Evolutionary conservation across 1,140 invertebrate genomes (phyloP), one percentile per base, ranked within the genome.

Genomic region (Eurosta solidaginis): DNA sequence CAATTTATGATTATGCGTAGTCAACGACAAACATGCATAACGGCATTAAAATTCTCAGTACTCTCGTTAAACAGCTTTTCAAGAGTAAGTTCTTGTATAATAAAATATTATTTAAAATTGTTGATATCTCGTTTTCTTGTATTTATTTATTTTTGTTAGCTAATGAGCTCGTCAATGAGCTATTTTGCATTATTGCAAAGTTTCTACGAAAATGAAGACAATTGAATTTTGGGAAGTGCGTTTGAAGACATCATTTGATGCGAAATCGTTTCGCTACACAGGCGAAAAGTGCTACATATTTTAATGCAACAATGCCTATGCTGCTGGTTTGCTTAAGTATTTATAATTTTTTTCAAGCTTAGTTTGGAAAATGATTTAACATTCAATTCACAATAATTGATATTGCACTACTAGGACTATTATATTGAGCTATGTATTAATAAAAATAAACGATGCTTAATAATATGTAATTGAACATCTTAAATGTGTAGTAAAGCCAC

Each of bases 41-140:
- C 85, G 27, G 82, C 86, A 6, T 82, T 85, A 47, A 87, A 87
- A 44, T 87, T 87, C 78, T 87, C 86, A 44, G 83, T 83, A 1
- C 47, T 87, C 17, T 87, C 86, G 0, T 77, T 87, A 20, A 83
- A 85, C 77, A 86, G 84, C 17, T 87, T 87, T 79, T 83, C 83
- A 4, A 80, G 83, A 52, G 85, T 87, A 80, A 14, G 14, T 27
- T n/a, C 20, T 59, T 59, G 20, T 10, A 59, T 7, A 45, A 45
- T 45, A 45, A 45, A 45, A 45, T 45, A 45, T 9, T 45, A 45
- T 45, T 45, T n/a, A n/a, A n/a, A n/a, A n/a, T n/a, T n/a, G n/a
- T n/a, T n/a, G n/a, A n/a, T n/a, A n/a, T n/a, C 4, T 47, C 14
- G 33, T 22, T 22, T 10, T 20, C 14, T 5, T 22, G 25, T 63